Base-by-base conservation (phyloP, 53 echinoderm and acorn worm genomes). In the Stichopus horrens region DNA sequence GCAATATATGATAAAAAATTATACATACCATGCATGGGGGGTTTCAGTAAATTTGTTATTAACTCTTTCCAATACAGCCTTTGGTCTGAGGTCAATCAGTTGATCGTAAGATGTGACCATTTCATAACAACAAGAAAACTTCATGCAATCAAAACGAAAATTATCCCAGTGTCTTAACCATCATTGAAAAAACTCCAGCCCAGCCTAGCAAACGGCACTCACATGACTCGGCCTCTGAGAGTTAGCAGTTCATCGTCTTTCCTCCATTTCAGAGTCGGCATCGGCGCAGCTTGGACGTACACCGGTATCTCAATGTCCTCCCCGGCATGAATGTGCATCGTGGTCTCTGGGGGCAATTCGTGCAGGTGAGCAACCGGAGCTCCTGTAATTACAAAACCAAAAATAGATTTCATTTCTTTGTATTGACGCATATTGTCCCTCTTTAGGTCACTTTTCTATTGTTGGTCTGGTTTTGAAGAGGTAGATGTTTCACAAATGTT, bases 171-270 rank as follows among this genome's bases (percentile, higher is more conserved):
- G 37, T 37, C 37, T 37, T 37, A 73, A 7, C 5, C 8, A 73
- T 21, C 74, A 74, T 6, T 6, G 23, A 13, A 7, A 8, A 74
- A 14, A 74, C 5, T 16, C 6, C 20, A 74, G 4, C 5, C 20
- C 7, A 10, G 8, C 4, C n/a, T 74, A 4, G 6, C 53, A 77
- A 77, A 9, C 22, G 37, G 37, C 37, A 37, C 86, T 92, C 75
- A 93, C 93, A 87, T 90, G 90, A 94, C 94, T 54, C 98, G 90
- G 37, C 98, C 98, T 83, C 88, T 94, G 7, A 91, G 93, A 54
- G 90, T 86, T 4, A 94, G 73, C n/a, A 83, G 89, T 53, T 90
- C 88, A 7, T 90, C 93, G 8, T 91, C 92, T 66, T 92, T 92
- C 77, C 88, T 89, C 99, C 99, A 98, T 6, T 74, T 86, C 74